Base-by-base conservation (phyloP, 1,140 invertebrate species). In the Chymomyza costata region DNA sequence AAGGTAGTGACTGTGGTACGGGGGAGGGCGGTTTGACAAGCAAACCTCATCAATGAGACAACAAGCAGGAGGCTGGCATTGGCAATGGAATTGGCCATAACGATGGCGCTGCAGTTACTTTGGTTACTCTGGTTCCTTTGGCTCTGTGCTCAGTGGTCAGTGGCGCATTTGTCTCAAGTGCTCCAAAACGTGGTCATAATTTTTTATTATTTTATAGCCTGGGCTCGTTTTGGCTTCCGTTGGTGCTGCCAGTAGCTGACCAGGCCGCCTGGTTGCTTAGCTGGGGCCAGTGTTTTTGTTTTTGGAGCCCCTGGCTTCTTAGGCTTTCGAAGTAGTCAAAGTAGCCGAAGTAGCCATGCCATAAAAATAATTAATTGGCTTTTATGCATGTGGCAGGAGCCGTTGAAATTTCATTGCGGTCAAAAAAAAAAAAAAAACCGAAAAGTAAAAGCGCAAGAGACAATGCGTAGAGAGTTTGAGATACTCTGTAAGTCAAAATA, bases 321-420 rank as follows among this genome's bases (percentile, higher is more conserved):
- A 60, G n/a, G n/a, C n/a, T n/a, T n/a, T n/a, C n/a, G n/a, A n/a
- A n/a, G n/a, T n/a, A n/a, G n/a, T n/a, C n/a, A n/a, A n/a, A n/a
- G n/a, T n/a, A n/a, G n/a, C n/a, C n/a, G n/a, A n/a, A 66, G 73
- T 71, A 71, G 66, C 71, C 62, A 76, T 76, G 66, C 71, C 62
- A 76, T 76, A 76, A 78, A 76, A 78, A 78, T 76, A 76, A 78
- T 76, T 76, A 76, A 76, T 76, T 76, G 71, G 71, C 66, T 76
- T 76, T 76, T 76, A 76, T 76, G n/a, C n/a, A n/a, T n/a, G 71
- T 78, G 62, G 71, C 71, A 76, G 71, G 66, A 76, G 71, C 71
- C 71, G 71, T 71, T 78, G 71, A 78, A 76, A 54, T 66, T 76
- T 71, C 40, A 61, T 55, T 40, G n/a, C n/a, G n/a, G n/a, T n/a